Evolutionary conservation across 2,888 invertebrate species (phyloP).

Genomic region (Cyclophora albipunctata): DNA sequence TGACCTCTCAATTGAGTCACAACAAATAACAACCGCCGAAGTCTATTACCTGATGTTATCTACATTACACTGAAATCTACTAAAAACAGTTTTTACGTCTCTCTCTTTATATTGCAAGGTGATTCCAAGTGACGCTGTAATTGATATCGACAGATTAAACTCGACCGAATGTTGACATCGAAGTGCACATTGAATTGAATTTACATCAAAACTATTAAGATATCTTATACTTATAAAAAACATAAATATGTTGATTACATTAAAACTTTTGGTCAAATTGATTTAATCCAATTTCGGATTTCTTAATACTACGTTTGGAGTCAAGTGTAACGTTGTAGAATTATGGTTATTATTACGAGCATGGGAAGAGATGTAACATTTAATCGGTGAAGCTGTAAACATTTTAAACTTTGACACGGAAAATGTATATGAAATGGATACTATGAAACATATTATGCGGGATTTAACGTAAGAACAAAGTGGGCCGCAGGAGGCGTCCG

Average conservation of each 20-base stretch:
- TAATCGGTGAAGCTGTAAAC: no score
- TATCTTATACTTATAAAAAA: background rate
- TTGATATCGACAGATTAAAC: constrained; percentile 34
- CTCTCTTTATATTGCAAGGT: constrained; percentile 38
- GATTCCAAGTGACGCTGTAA: constrained; percentile 36
- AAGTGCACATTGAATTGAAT: constrained; percentile 24
- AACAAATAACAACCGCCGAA: constrained; percentile 34
- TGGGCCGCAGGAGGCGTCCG: no score
- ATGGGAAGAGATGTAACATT: no score
- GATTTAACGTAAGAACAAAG: no score
- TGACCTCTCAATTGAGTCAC: constrained; percentile 55
- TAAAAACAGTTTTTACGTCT: constrained; percentile 45
- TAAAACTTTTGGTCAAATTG: background rate
- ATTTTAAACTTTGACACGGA: no score
- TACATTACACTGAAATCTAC: constrained; percentile 39
- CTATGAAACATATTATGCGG: no score
- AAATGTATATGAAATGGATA: no score
- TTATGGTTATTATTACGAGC: no score
- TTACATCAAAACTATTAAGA: constrained; percentile 13
- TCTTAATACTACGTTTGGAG: no score
- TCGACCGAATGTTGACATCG: constrained; percentile 30
- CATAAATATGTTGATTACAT: background rate
- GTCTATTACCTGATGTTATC: constrained; percentile 50
- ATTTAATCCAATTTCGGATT: background rate
- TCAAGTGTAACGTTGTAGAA: no score